Evolutionary conservation across 2,113 vertebrate genomes (phyloP).

Genomic region (Blennius ocellaris): DNA sequence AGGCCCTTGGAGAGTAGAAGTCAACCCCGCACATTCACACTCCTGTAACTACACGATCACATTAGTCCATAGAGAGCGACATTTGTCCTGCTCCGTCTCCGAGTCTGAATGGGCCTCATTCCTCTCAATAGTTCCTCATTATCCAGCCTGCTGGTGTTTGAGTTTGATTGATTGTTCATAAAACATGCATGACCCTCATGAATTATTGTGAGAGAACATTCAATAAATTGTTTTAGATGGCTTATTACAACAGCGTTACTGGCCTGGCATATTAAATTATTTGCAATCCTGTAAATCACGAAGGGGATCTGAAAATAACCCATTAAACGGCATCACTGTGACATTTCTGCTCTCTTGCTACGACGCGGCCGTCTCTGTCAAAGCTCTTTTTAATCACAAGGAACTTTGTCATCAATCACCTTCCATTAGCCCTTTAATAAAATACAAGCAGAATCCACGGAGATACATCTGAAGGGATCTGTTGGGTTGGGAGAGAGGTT

Average conservation of each 20-base stretch:
- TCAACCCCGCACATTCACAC: conserved; percentile 7
- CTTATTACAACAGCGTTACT: conserved; percentile 83
- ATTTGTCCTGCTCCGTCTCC: conserved; percentile 39
- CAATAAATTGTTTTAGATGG: conserved; percentile 86
- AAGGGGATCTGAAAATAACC: conserved; percentile 74
- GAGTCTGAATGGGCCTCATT: conserved; percentile 54
- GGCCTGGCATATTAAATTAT: conserved; percentile 80
- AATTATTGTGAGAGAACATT: conserved; percentile 82
- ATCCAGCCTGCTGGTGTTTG: conserved; percentile 69
- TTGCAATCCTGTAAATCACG: conserved; percentile 77
- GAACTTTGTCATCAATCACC: conserved; percentile 77
- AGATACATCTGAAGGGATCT: conserved; percentile 57
- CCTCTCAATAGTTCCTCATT: conserved; percentile 72
- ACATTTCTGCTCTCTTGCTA: conserved; percentile 64
- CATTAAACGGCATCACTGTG: conserved; percentile 73
- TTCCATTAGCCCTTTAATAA: conserved; percentile 75
- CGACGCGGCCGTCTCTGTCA: conserved; percentile 67
- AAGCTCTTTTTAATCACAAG: conserved; percentile 67
- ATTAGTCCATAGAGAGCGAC: conserved; percentile 8
- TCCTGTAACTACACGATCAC: conserved; percentile 12
- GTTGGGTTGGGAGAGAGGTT: conserved; percentile 36
- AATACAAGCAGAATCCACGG: conserved; percentile 57
- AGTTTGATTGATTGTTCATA: conserved; percentile 82
- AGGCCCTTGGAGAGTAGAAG: conserved; percentile 2
- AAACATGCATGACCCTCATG: conserved; percentile 81